Evolutionary conservation across 2,113 vertebrate genomes (phyloP), one percentile per base, ranked within the genome.

Genomic region (Aegotheles bennettii): DNA sequence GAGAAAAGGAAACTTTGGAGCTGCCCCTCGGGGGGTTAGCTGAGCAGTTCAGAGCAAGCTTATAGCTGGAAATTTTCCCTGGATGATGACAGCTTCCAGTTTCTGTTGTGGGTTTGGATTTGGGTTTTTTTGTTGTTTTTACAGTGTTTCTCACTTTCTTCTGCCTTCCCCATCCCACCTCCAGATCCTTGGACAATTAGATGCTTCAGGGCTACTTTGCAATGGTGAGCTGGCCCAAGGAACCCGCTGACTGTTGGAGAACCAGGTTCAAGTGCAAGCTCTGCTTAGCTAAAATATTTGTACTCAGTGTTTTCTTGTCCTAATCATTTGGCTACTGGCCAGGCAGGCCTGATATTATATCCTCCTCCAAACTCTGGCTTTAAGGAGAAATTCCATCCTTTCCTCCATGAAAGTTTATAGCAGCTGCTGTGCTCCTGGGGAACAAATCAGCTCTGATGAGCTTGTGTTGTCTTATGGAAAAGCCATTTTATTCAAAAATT

Each of bases 361-460:
- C 77, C 88, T 93, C 51, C 73, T 71, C 80, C 60, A 28, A 84
- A 59, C 56, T 84, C 73, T 92, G 89, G 60, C 54, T 94, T 84
- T 67, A 73, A 83, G 79, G 33, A 87, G 69, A 87, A 95, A 94
- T 97, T 95, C 84, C 89, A 92, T 91, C 76, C 69, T 90, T 94
- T 94, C 76, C 82, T 82, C 45, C 0, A 5, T 73, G 70, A 92
- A 94, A 82, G 88, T 94, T 97, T 94, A 89, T 63, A 93, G 91
- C 94, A 93, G 86, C 89, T 94, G 93, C 83, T 81, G 38, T 36
- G 85, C 77, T 97, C 85, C 95, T 95, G 93, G 94, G 89, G 86
- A 94, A 92, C 84, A 93, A 81, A 94, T 96, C 94, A 92, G 73
- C 75, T 40, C 93, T 81, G 93, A 95, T 90, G 91, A 95, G 86